Evolutionary conservation across 1,140 invertebrate species (phyloP), one percentile per base, ranked within the genome.

Genomic region (Pectinophora gossypiella): DNA sequence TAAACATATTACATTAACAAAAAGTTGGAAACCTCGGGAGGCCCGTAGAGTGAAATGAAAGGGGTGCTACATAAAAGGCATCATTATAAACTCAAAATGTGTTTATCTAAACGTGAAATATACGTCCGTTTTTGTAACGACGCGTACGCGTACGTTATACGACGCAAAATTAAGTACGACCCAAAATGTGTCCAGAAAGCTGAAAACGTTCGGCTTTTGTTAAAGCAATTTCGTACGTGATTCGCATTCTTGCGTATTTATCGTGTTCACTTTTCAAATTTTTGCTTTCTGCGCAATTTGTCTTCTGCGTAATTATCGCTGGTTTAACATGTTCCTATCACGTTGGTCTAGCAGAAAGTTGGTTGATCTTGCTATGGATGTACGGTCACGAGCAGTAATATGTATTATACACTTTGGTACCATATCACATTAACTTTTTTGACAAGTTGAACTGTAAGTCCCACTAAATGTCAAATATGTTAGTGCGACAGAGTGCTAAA

Each of bases 21-120:
- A 40, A 40, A 45, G 16, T 21, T 48, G 19, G 44, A 54, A 42
- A 56, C 27, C 59, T 49, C 59, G 16, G n/a, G 51, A 32, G 54
- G 20, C 19, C 27, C 51, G 48, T 56, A 48, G 46, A 32, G 51
- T 15, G 16, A 15, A 40, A 40, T 61, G 54, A 54, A 54, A 54
- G 48, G 53, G 59, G 51, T 50, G 40, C 36, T 40, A 40, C 16
- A 40, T 40, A 40, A 40, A 40, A 40, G 36, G n/a, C 36, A 18
- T 40, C 36, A 40, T 40, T 40, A 40, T 18, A 15, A 18, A 40
- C 13, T 56, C 54, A 57, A 57, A 57, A 61, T 56, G 32, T 56
- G 59, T 61, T 56, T 61, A 61, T 61, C 54, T 56, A 54, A 56
- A 56, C 56, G 61, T 59, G 32, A 64, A 59, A 56, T 56, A 53